These are phyloP conservation scores for Phaedon cochleariae DNA, from an alignment of 2,888 invertebrate species.

Conservation along the genomic window DNA sequence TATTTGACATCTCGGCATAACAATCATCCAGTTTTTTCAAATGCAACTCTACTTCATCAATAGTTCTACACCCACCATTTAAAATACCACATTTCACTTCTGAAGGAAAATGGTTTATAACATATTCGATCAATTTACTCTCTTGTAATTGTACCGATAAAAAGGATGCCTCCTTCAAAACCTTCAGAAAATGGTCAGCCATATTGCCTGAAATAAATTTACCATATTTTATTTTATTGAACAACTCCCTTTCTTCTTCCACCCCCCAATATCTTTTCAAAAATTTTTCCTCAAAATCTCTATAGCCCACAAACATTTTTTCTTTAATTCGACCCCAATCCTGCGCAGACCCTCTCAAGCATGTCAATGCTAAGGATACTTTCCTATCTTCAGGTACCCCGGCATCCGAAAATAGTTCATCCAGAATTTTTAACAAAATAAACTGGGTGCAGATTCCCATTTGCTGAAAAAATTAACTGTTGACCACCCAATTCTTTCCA, in stretches of 20 bases:
- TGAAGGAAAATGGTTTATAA: slow-evolving; percentile 8
- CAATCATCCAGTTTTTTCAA: slow-evolving; percentile 7
- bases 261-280: slow-evolving; percentile 7
- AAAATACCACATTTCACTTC: slow-evolving; percentile 12
- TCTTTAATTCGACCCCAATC: slow-evolving; percentile 18
- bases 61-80: slow-evolving; percentile 4
- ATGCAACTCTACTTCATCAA: slow-evolving; percentile 10
- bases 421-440: background rate
- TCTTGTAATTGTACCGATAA: background rate
- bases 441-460: slow-evolving; percentile 13
- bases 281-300: background rate
- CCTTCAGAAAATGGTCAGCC: slow-evolving; percentile 3
- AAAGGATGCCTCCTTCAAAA: slow-evolving; percentile 6
- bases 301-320: background rate
- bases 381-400: slow-evolving; percentile 13
- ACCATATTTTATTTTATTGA: slow-evolving; percentile 9
- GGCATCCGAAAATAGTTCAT: slow-evolving; percentile 12
- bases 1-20: background rate
- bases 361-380: background rate
- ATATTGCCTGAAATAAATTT: background rate
- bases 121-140: slow-evolving; percentile 2
- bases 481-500: slow-evolving; percentile 14
- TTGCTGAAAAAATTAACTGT: background rate
- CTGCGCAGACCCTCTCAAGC: background rate
- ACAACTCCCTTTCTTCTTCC: slow-evolving; percentile 12